Conservation (phyloP, 2,888 invertebrate species). For the Nephrotoma appendiculata region DNA sequence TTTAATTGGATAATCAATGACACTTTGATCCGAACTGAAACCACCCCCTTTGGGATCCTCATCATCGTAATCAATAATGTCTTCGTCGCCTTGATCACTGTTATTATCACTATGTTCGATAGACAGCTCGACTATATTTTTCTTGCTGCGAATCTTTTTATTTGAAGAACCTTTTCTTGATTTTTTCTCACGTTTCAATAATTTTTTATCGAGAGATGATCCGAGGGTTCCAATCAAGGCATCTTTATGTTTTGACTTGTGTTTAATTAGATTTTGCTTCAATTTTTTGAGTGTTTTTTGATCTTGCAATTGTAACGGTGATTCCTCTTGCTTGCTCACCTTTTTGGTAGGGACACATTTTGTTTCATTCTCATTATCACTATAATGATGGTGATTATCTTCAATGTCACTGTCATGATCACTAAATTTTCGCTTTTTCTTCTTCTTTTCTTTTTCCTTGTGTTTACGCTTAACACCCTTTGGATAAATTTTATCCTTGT, state of each 20-base stretch:
- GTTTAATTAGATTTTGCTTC: conserved; percentile 11
- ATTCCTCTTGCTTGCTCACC: neutral
- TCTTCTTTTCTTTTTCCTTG: conserved; percentile 30
- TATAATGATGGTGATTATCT: neutral
- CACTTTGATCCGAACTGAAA: conserved; percentile 15
- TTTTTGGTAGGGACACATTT: neutral
- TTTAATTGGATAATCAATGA: conserved; percentile 11
- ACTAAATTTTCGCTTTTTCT: conserved; percentile 20
- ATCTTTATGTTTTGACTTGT: neutral
- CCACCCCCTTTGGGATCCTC: conserved; percentile 33
- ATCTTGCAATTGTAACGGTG: neutral
- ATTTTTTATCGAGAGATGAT: neutral
- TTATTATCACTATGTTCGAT: conserved; percentile 12
- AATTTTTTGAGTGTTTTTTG: conserved; percentile 10
- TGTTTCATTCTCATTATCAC: conserved; percentile 7
- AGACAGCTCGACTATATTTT: neutral
- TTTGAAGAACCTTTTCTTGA: neutral
- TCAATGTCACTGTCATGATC: neutral
- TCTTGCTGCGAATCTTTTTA: neutral
- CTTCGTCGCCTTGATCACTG: conserved; percentile 22
- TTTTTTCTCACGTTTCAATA: neutral
- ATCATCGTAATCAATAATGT: conserved; percentile 13
- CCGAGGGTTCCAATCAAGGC: neutral
- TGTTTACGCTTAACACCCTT: conserved; percentile 20
- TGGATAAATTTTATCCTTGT: neutral